These are phyloP conservation scores for Gasteruption jaculator DNA, from an alignment of 2,888 invertebrate species.

Conservation along the genomic window DNA sequence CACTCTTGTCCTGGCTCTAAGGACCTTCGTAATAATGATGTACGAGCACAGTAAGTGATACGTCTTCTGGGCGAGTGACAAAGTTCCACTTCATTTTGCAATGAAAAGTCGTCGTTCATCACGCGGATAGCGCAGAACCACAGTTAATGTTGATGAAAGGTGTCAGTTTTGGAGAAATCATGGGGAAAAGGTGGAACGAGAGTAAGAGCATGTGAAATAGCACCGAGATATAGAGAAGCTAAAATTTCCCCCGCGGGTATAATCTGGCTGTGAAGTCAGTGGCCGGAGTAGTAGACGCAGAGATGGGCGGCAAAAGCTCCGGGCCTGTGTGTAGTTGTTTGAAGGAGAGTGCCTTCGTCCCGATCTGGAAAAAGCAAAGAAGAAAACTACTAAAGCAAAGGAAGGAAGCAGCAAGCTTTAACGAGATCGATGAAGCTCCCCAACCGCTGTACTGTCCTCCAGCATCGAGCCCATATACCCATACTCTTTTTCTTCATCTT, in stretches of 20 bases:
- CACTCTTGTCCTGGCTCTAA: no score
- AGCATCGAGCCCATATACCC: conserved; percentile 11
- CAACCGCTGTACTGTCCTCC: conserved; percentile 17
- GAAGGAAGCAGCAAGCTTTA: conserved; percentile 33
- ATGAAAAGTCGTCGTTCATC: no score
- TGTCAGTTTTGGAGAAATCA: no score
- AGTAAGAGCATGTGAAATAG: no score
- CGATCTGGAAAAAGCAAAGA: conserved; percentile 28
- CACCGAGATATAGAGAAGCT: no score
- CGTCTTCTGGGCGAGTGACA: no score
- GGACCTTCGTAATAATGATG: no score
- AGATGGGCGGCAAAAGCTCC: conserved; percentile 5
- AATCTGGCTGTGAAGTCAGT: conserved; percentile 32
- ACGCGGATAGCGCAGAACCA: no score
- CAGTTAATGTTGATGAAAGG: no score
- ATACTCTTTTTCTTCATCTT: conserved; percentile 4
- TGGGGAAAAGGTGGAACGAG: no score
- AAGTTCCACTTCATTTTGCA: no score
- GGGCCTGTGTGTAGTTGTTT: conserved; percentile 17
- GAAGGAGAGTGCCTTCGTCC: conserved; percentile 24
- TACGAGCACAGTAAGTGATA: no score
- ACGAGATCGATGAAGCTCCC: conserved; percentile 40
- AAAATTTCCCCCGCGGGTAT: conserved; percentile 33
- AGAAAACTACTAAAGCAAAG: conserved; percentile 28
- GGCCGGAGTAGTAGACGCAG: conserved; percentile 10